Base-by-base conservation (phyloP, 2,113 vertebrate genomes). In the Caloenas nicobarica region DNA sequence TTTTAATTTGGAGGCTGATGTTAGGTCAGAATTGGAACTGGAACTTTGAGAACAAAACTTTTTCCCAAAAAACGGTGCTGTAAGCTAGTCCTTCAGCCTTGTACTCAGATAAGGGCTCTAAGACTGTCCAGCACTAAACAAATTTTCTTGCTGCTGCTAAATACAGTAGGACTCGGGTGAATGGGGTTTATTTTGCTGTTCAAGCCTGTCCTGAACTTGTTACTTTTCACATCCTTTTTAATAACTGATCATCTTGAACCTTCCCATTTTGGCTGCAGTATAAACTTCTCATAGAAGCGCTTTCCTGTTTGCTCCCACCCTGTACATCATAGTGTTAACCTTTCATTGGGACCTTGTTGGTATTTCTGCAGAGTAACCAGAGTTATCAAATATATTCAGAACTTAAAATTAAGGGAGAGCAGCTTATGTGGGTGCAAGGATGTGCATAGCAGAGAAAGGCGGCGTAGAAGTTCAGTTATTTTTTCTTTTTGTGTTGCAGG, bases 321-420 rank as follows among this genome's bases (percentile, higher is more conserved):
- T 33, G n/a, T 16, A 72, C 36, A 71, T 68, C 6, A 8, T 22
- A 10, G 40, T 36, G 34, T 60, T 76, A 33, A 26, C 81, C 70
- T 84, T 42, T 87, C 82, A 48, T 26, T 54, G 26, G 29, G 42
- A 84, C 48, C 44, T 86, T 34, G 26, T 13, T 95, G 70, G 14
- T 74, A 19, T 85, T 82, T 80, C 73, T 94, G 62, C 34, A 46
- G 44, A 53, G 44, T 56, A 81, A 78, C 71, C 6, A 53, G 28
- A 71, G 15, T 92, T 86, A 88, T 42, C 23, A n/a, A 40, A 40
- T 72, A 7, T n/a, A 72, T 76, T 28, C 62, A 92, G 36, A 82
- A 78, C 61, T 83, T 93, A 90, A 94, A 93, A 90, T 90, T 95
- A 34, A 90, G 46, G 82, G 16, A 73, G 36, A 85, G 33, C 34